Percentiles rank a stretch among this genome's conserved stretches.
Evolutionary conservation across 2,797 vertebrate genomes (phyloP).

Genomic region (Silurus lanzhouensis): DNA sequence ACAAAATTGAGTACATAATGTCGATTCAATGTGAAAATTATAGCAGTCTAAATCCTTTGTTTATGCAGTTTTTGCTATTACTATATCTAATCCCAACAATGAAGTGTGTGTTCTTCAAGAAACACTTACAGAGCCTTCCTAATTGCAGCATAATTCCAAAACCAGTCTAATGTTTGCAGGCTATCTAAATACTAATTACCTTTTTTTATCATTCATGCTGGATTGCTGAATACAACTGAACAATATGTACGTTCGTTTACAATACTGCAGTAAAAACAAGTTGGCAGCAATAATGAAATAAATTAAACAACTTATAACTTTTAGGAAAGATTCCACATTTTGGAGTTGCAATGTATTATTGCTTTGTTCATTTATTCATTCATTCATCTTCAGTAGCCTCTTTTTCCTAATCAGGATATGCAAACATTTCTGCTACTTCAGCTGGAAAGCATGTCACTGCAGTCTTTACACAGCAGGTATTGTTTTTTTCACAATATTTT

Average conservation of each 20-base stretch:
- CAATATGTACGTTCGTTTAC: background rate
- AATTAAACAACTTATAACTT: no score
- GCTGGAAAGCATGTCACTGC: constrained; percentile 19
- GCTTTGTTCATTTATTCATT: background rate
- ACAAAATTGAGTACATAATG: background rate
- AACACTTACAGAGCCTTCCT: background rate
- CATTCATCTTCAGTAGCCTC: background rate
- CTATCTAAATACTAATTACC: background rate
- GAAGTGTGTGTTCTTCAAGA: background rate
- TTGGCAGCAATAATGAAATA: background rate
- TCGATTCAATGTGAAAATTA: background rate
- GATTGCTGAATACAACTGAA: background rate
- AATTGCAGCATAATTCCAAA: background rate
- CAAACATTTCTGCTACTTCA: constrained; percentile 21
- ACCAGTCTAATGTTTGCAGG: background rate
- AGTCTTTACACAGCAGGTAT: constrained; percentile 2
- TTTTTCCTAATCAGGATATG: background rate
- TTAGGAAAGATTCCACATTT: no score
- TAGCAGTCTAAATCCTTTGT: background rate
- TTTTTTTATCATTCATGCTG: background rate
- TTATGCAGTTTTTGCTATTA: background rate
- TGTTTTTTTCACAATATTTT: background rate
- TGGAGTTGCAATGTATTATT: no score
- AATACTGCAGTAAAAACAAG: background rate
- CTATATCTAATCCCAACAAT: background rate